Conservation (phyloP, 2,113 vertebrate species). For the Penelope pileata region DNA sequence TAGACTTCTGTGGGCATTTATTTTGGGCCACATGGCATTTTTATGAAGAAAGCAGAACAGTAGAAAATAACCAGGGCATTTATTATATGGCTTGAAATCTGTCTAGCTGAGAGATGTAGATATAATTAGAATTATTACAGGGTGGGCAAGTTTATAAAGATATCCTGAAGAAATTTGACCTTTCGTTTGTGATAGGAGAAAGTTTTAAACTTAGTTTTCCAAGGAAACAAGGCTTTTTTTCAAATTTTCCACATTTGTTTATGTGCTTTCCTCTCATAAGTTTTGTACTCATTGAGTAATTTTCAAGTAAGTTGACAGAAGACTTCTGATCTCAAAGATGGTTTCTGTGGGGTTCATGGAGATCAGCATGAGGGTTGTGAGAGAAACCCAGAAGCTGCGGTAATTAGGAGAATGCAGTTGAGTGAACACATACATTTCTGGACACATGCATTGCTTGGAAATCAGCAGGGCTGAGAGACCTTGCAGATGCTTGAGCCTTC, state of each 20-base stretch:
- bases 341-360: not conserved
- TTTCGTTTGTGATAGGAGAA: not conserved
- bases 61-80: not conserved
- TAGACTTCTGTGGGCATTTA: not conserved
- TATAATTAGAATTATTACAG: not conserved
- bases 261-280: not conserved
- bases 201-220: not conserved
- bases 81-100: not conserved
- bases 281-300: not conserved
- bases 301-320: not conserved
- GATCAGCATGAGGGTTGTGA: not conserved
- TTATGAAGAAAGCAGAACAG: constrained; percentile 14
- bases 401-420: not conserved
- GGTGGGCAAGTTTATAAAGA: not conserved
- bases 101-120: not conserved
- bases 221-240: not conserved
- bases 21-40: not conserved
- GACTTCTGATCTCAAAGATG: not conserved
- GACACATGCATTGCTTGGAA: not conserved
- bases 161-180: not conserved
- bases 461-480: not conserved
- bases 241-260: not conserved
- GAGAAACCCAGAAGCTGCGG: not conserved
- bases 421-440: not conserved
- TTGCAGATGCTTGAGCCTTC: not conserved